Evolutionary conservation across 1,140 invertebrate species (phyloP).

Genomic region (Bombus consobrinus): DNA sequence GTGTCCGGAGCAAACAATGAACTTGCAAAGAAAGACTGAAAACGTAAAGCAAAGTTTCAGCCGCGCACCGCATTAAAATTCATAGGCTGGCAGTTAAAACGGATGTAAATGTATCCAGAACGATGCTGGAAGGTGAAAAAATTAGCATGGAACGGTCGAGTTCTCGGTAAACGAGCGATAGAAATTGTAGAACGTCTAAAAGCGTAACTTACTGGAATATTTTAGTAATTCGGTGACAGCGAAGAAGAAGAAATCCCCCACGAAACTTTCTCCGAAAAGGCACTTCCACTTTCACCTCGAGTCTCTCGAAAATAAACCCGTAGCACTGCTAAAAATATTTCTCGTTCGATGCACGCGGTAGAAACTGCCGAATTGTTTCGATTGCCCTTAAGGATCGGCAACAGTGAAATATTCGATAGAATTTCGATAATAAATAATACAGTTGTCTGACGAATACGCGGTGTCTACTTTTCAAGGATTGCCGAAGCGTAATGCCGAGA

Average conservation of each 20-base stretch:
- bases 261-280: constrained; percentile 36
- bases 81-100: background rate
- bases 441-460: background rate
- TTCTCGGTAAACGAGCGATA: background rate
- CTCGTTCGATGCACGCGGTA: background rate
- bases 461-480: background rate
- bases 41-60: background rate
- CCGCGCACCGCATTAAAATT: background rate
- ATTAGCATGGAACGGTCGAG: background rate
- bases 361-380: background rate
- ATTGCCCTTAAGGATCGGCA: too few species aligned
- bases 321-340: constrained; percentile 40
- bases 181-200: background rate
- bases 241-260: constrained; percentile 28
- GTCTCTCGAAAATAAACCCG: constrained; percentile 34
- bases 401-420: too few species aligned
- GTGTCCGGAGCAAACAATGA: background rate
- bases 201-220: constrained; percentile 12
- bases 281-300: constrained; percentile 52
- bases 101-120: background rate
- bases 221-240: constrained; percentile 9
- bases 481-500: background rate
- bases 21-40: background rate
- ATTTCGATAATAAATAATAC: background rate
- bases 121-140: background rate